Conservation (phyloP, 2,888 invertebrate species). For the Saturnia japonica region DNA sequence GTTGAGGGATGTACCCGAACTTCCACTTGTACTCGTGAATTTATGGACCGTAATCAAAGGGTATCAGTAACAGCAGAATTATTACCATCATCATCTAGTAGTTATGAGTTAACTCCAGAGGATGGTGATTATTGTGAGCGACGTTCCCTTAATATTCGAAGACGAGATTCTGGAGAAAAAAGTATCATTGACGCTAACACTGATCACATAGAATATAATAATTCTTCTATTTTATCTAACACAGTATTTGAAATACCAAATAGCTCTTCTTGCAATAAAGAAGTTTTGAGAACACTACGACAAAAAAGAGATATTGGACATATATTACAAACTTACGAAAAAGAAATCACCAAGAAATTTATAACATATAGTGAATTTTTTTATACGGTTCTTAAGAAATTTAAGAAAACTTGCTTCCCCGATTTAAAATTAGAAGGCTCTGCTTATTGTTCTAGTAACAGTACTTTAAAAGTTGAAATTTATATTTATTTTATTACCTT, state of each 20-base stretch:
- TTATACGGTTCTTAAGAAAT: neutral
- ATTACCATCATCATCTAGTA: neutral
- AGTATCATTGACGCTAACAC: slow-evolving; percentile 9
- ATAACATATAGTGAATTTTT: neutral
- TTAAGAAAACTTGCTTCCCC: neutral
- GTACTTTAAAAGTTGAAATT: neutral
- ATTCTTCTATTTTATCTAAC: neutral
- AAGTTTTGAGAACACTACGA: neutral
- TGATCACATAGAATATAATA: slow-evolving; percentile 8
- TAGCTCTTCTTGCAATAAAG: slow-evolving; percentile 9
- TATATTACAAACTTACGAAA: too few relatives aligned
- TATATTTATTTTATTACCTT: neutral
- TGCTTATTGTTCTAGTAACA: neutral
- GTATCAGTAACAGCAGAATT: slow-evolving; percentile 38
- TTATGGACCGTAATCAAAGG: slow-evolving; percentile 63
- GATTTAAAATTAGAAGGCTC: neutral
- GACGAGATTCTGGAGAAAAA: slow-evolving; percentile 44
- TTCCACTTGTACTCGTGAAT: slow-evolving; percentile 70
- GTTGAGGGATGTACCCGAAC: slow-evolving; percentile 73
- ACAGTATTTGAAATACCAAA: neutral
- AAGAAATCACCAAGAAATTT: neutral
- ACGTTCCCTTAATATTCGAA: slow-evolving; percentile 55
- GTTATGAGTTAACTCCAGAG: slow-evolving; percentile 29
- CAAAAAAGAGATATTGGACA: neutral
- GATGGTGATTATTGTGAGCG: slow-evolving; percentile 74